A percentile compares a stretch with the other conserved stretches of the same genome.
phyloP scores from a whole-genome alignment of 2,113 vertebrate species.

The Megaptera novaeangliae region DNA sequence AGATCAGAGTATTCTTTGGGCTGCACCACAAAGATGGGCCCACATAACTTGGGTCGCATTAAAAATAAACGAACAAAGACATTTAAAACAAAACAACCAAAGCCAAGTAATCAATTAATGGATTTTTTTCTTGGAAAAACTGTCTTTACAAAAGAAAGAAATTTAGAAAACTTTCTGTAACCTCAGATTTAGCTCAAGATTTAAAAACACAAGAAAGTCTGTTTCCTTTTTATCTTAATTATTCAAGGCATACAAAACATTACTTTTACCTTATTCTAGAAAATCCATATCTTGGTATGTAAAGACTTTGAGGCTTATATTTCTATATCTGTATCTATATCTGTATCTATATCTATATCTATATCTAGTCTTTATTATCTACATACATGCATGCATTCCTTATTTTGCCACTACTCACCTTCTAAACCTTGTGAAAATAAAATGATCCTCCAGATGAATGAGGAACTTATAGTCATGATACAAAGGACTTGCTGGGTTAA shows the following conservation, averaged over 20 bases:
- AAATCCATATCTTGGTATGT: neutral
- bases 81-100: neutral
- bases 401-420: neutral
- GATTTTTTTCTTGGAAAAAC: neutral
- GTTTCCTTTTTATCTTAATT: neutral
- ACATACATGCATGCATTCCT: neutral
- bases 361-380: neutral
- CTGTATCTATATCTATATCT: neutral
- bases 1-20: neutral
- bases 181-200: neutral
- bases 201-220: neutral
- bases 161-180: neutral
- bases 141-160: neutral
- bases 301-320: neutral
- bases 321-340: neutral
- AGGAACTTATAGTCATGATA: neutral
- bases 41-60: neutral
- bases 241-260: neutral
- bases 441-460: neutral
- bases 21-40: neutral
- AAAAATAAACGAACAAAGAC: neutral
- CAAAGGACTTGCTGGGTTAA: slow-evolving; percentile 38
- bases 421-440: neutral
- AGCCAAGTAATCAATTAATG: neutral
- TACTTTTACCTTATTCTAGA: neutral